A percentile compares a stretch with the other conserved stretches of the same genome.
phyloP scores from a whole-genome alignment of 2,113 vertebrate species.

The Neodon shergylaensis region DNA sequence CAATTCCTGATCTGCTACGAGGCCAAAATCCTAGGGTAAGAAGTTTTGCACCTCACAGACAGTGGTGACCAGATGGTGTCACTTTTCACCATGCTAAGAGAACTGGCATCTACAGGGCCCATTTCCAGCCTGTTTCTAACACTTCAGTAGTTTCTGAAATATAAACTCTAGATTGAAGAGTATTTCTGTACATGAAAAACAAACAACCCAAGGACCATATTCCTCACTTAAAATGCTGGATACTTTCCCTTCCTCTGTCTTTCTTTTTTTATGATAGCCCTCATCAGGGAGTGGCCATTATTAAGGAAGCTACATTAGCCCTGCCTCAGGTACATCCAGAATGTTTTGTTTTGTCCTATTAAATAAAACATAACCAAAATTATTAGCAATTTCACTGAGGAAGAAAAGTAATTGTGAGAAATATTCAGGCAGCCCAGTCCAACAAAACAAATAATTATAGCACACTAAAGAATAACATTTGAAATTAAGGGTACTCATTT shows the following conservation, averaged over 20 bases:
- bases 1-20: not conserved
- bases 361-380: constrained; percentile 89
- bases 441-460: constrained; percentile 89
- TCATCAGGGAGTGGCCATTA: constrained; percentile 70
- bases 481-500: constrained; percentile 92
- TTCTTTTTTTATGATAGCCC: constrained; percentile 29
- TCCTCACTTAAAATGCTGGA: constrained; percentile 57
- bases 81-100: constrained; percentile 25
- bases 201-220: not conserved
- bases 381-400: constrained; percentile 86
- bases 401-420: constrained; percentile 88
- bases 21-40: not conserved
- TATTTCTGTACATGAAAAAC: not conserved
- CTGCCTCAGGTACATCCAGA: constrained; percentile 70
- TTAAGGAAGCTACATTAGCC: constrained; percentile 79
- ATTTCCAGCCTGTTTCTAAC: not conserved
- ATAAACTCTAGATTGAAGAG: constrained; percentile 20
- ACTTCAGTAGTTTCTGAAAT: constrained; percentile 1
- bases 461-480: constrained; percentile 85
- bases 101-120: not conserved
- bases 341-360: constrained; percentile 83
- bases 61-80: not conserved
- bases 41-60: not conserved
- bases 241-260: constrained; percentile 48
- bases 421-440: constrained; percentile 79